Evolutionary conservation across 2,113 vertebrate species (phyloP).

Genomic region (Xyliphius kryptos): DNA sequence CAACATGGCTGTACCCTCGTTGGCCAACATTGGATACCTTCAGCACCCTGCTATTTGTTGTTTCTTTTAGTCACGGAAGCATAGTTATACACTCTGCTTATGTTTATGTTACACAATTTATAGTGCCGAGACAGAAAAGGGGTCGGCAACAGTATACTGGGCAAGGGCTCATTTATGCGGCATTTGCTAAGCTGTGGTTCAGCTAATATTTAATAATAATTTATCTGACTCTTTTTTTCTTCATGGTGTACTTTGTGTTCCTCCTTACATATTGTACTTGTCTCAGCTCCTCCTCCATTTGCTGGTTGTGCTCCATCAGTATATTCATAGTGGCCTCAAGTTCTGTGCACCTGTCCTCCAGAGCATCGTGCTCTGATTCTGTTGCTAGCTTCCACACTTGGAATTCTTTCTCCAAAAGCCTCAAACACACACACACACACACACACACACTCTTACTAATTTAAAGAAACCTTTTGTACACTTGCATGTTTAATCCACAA

Average conservation of each 20-base stretch:
- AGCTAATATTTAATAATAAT: not conserved
- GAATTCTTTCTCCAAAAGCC: slow-evolving; percentile 70
- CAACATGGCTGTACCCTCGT: too few relatives aligned
- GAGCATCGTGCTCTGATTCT: slow-evolving; percentile 59
- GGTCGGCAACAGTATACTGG: too few relatives aligned
- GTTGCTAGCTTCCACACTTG: slow-evolving; percentile 61
- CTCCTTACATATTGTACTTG: slow-evolving; percentile 45
- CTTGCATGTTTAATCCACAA: not conserved
- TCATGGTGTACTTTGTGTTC: not conserved
- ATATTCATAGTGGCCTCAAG: slow-evolving; percentile 69
- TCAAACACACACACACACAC: slow-evolving; percentile 39
- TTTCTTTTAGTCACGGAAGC: too few relatives aligned
- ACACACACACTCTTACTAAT: slow-evolving; percentile 6
- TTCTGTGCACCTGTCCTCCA: slow-evolving; percentile 64
- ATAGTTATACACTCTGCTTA: too few relatives aligned
- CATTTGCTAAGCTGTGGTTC: too few relatives aligned
- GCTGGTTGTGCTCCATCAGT: slow-evolving; percentile 59
- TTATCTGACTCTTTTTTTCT: not conserved
- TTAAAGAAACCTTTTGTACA: not conserved
- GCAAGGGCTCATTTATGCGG: too few relatives aligned
- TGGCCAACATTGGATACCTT: too few relatives aligned
- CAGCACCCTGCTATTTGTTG: too few relatives aligned
- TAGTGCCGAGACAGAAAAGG: too few relatives aligned
- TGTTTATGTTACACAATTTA: too few relatives aligned
- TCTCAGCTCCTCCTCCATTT: slow-evolving; percentile 57